A percentile compares a stretch with the other conserved stretches of the same genome.
These are phyloP conservation scores for Harpalus rubripes DNA, from an alignment of 2,888 invertebrate species.

Conservation along the genomic window DNA sequence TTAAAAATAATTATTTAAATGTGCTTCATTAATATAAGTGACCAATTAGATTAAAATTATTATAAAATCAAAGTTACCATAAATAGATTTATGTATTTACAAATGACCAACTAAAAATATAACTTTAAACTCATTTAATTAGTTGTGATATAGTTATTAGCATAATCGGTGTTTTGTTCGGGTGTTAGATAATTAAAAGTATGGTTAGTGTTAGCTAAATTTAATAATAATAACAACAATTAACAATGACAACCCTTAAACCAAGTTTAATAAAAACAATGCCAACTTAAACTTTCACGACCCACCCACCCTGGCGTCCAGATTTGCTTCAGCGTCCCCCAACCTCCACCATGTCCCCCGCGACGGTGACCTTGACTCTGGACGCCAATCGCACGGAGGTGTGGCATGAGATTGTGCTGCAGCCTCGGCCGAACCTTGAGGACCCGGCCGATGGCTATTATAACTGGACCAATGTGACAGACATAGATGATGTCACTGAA, in stretches of 20 bases:
- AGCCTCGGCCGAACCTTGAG: neutral
- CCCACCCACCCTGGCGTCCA: constrained; percentile 41
- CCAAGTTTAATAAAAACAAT: neutral
- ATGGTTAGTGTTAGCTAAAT: neutral
- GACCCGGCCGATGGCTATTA: constrained; percentile 3
- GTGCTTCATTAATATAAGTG: neutral
- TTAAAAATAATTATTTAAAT: neutral
- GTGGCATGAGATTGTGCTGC: constrained; percentile 57
- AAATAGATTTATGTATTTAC: neutral
- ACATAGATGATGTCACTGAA: constrained; percentile 19
- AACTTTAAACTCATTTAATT: too few species aligned
- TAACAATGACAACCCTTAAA: constrained; percentile 6
- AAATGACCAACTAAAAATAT: neutral
- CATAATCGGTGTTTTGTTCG: too few species aligned
- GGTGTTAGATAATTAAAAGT: too few species aligned
- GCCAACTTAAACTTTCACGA: neutral
- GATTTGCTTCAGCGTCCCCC: constrained; percentile 26
- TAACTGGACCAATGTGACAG: constrained; percentile 17
- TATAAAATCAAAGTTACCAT: too few species aligned
- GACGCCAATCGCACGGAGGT: constrained; percentile 32
- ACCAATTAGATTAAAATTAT: neutral
- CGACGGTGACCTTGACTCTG: constrained; percentile 22
- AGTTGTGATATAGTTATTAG: too few species aligned
- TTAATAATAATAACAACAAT: too few species aligned
- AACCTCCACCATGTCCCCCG: constrained; percentile 17